Conservation (phyloP, 92 coral and sea anemone genomes). For the Galaxea fascicularis region DNA sequence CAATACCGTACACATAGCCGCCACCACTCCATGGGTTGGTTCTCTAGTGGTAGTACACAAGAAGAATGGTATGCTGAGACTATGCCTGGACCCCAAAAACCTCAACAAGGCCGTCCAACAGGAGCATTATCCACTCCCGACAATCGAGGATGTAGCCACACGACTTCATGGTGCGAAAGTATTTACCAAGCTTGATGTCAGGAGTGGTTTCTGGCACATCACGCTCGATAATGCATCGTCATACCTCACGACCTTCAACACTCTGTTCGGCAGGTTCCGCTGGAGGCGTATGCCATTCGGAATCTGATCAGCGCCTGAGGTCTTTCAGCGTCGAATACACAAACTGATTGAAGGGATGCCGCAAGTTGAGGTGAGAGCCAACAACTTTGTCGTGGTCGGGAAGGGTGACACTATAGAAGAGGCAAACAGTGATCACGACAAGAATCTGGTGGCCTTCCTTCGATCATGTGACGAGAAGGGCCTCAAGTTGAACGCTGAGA, state of each 20-base stretch:
- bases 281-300: constrained; percentile 12
- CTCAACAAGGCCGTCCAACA: no score
- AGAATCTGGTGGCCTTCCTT: constrained; percentile 35
- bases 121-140: not conserved
- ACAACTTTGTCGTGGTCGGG: constrained; percentile 47
- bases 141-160: constrained; percentile 44
- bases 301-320: constrained; percentile 9
- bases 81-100: not conserved
- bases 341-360: not conserved
- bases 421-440: constrained; percentile 36
- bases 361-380: constrained; percentile 20
- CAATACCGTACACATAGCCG: no score
- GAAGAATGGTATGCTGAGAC: not conserved
- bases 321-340: not conserved
- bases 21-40: constrained; percentile 21
- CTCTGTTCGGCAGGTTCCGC: not conserved
- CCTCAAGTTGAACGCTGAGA: constrained; percentile 28
- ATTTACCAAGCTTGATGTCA: constrained; percentile 45
- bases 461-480: constrained; percentile 6
- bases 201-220: constrained; percentile 56
- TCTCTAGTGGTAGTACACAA: not conserved
- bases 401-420: constrained; percentile 26
- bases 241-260: constrained; percentile 17
- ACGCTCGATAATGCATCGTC: constrained; percentile 22
- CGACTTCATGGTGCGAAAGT: constrained; percentile 49